Base-by-base conservation (phyloP, 2,888 invertebrate species). In the Nomada lathburiana region DNA sequence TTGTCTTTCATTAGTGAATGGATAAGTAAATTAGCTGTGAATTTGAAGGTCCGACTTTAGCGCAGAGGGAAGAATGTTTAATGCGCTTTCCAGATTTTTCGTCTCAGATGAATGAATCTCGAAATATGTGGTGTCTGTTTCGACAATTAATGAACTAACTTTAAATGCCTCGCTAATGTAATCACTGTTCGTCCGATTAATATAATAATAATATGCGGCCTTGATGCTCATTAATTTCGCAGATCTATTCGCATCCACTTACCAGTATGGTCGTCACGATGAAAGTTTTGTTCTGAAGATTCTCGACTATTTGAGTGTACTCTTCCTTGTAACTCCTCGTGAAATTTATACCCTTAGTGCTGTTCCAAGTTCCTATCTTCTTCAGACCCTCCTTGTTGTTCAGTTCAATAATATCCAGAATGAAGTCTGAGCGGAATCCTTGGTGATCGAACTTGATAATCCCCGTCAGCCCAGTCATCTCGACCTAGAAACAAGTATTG, bases 381-480 rank as follows among this genome's bases (percentile, higher is more conserved):
- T 97, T 96, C 71, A 98, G 94, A 0, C 98, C 98, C 78, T 97
- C 96, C 88, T 97, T 96, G 73, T 96, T 97, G 83, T 93, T 94
- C 85, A 99, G 95, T 94, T 99, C 98, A 85, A 99, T 97, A 88
- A 99, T 97, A 93, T 98, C 98, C 88, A 99, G 95, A 85, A 97
- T 96, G 93, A 99, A 98, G 94, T 98, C 97, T 63, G 98, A 97
- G 80, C 99, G 96, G 94, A 98, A 98, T 73, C 99, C 99, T 94
- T 98, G 97, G 94, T 97, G 97, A 94, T 98, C 98, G 94, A 99
- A 98, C 94, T 98, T 98, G 90, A 99, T 98, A 76, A 97, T 96
- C 85, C 98, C 98, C 0, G 98, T 98, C 88, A 98, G 94, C n/a
- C 98, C 98, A 89, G 97, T 96, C 96, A 98, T 97, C 95, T 98